These are phyloP conservation scores for Lathamus discolor DNA, from an alignment of 2,113 vertebrate species.

Conservation along the genomic window DNA sequence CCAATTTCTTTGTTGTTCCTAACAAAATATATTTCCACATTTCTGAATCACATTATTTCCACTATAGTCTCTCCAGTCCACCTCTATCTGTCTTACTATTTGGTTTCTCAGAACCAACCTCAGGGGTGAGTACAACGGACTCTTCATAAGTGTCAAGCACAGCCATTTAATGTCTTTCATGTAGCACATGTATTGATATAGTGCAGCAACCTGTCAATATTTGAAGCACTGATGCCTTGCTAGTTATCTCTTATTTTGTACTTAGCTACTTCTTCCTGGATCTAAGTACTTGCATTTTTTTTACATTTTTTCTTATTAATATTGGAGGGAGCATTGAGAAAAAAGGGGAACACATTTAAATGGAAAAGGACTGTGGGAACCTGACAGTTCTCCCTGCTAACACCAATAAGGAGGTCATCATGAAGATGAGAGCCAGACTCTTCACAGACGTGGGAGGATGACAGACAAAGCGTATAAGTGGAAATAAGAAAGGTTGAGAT, in stretches of 20 bases:
- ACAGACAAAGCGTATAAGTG: not conserved
- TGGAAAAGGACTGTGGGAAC: not conserved
- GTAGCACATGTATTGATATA: rapidly evolving
- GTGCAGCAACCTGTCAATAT: not conserved
- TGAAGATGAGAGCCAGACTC: not conserved
- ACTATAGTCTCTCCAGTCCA: not conserved
- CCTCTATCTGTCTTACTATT: not conserved
- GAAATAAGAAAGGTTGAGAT: not conserved
- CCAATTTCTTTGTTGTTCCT: not conserved
- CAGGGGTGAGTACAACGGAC: rapidly evolving
- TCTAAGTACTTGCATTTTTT: not conserved
- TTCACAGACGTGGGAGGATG: not conserved
- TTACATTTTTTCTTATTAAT: not conserved
- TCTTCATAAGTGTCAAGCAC: not conserved
- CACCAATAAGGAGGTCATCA: not conserved
- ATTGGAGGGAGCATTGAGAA: not conserved
- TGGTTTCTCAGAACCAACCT: not conserved
- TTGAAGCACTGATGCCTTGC: not conserved
- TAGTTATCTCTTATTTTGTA: not conserved
- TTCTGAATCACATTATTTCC: not conserved
- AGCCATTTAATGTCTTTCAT: not conserved
- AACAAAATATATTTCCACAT: not conserved
- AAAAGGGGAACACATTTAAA: not conserved
- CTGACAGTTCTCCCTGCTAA: not conserved
- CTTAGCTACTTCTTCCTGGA: not conserved